Conservation (phyloP, 2,797 vertebrate genomes). For the Enteromius anoplus region DNA sequence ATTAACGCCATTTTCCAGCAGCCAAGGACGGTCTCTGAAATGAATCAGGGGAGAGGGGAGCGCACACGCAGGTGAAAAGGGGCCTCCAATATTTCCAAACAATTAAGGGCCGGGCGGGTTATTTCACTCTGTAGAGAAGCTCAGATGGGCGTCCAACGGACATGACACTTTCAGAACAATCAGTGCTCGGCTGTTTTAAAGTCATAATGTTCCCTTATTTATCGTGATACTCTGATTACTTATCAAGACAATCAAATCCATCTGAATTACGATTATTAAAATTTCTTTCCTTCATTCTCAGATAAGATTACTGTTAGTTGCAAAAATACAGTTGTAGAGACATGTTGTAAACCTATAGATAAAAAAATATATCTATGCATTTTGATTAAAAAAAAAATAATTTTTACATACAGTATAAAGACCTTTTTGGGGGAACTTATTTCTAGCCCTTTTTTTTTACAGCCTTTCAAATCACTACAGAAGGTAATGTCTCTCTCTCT, state of each 20-base stretch:
- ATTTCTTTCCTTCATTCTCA: constrained; percentile 51
- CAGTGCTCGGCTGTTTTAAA: constrained; percentile 72
- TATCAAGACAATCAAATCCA: constrained; percentile 82
- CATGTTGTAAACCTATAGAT: constrained; percentile 50
- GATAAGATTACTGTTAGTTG: constrained; percentile 65
- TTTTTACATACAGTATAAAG: no score
- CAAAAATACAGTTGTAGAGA: constrained; percentile 68
- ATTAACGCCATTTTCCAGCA: constrained; percentile 96
- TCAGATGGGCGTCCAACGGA: constrained; percentile 78
- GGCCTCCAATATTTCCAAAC: constrained; percentile 81
- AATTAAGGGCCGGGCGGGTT: constrained; percentile 79
- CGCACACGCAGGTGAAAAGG: constrained; percentile 64
- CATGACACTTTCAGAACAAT: constrained; percentile 78
- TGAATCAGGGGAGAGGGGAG: constrained; percentile 85
- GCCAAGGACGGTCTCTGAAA: constrained; percentile 88
- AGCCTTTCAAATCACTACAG: constrained; percentile 5
- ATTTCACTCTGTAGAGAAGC: constrained; percentile 82
- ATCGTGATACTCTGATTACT: constrained; percentile 78
- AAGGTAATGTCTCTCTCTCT: not conserved
- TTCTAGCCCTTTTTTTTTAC: not conserved
- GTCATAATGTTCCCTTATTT: constrained; percentile 76
- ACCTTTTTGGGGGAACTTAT: constrained; percentile 32
- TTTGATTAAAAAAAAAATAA: no score
- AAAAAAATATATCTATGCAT: constrained; percentile 10
- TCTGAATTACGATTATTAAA: constrained; percentile 77